Base-by-base conservation (phyloP, 37 sponge, comb jelly and placozoan species). In the Aplysina aerophoba region DNA sequence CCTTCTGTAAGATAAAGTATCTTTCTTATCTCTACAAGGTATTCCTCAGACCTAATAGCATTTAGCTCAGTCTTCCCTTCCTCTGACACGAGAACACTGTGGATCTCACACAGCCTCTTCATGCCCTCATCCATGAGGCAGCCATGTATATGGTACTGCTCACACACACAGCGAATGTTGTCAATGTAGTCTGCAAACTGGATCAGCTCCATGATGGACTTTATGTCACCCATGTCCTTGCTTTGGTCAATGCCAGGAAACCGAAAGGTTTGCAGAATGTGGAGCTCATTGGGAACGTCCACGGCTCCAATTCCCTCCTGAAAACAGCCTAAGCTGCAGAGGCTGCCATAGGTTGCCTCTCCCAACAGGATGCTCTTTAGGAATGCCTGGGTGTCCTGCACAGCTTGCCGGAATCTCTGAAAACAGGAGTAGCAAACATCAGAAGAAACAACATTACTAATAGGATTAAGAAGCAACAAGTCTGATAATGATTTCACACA, bases 171-270 rank as follows among this genome's bases (percentile, higher is more conserved):
- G 38, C 57, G 61, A 17, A 93, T 87, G 25, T 55, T 87, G 19
- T 85, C 44, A 55, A 93, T 86, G 75, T 85, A 81, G 0, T 65
- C 61, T 15, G 91, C 58, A 36, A 73, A 90, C 79, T 93, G 90
- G 58, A 93, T 90, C 44, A 93, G 59, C 73, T 93, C 65, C 27
- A 93, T 71, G 77, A 93, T 90, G 28, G 78, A 74, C 67, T 85
- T 80, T 6, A 93, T 65, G 5, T 86, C 86, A 12, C 63, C 50
- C 31, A 87, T 67, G 21, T 85, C 91, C 31, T 87, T 50, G 54
- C 37, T 15, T 24, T 36, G 24, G 22, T 75, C 54, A 4, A 75
- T 54, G 4, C 78, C 78, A 21, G 37, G 22, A 25, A 75, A 75
- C 24, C 24, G 78, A 44, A 40, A 75, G 53, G 4, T 41, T 25